phyloP scores from a whole-genome alignment of 2,797 vertebrate species.

The Neomorphus geoffroyi region DNA sequence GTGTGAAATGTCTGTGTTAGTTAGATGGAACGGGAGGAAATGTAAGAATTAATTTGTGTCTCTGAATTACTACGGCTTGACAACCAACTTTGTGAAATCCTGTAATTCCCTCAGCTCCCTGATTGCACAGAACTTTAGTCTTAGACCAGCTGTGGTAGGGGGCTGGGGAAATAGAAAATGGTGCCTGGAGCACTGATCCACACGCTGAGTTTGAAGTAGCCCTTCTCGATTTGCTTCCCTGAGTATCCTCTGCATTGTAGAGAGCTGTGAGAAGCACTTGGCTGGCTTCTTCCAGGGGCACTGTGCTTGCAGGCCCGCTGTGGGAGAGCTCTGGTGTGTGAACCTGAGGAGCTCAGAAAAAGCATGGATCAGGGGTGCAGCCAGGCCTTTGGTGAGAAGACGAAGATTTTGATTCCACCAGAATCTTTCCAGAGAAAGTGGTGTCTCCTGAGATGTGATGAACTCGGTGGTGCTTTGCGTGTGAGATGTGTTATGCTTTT shows the following conservation, averaged over 20 bases:
- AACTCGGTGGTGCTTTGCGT: not conserved
- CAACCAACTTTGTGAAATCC: not conserved
- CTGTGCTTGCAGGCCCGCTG: not conserved
- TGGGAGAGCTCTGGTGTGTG: no score
- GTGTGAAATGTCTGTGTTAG: not conserved
- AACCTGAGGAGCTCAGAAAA: not conserved
- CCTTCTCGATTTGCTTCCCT: not conserved
- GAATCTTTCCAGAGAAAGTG: not conserved
- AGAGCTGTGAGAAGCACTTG: no score
- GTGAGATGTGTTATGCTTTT: not conserved
- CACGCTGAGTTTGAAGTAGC: not conserved
- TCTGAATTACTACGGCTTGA: not conserved
- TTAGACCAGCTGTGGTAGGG: not conserved
- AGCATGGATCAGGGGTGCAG: not conserved
- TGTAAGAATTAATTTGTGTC: not conserved
- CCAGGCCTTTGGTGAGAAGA: not conserved
- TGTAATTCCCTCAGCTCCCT: not conserved
- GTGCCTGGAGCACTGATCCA: not conserved
- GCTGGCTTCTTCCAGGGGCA: not conserved
- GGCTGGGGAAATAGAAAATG: not conserved
- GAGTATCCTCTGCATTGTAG: not conserved
- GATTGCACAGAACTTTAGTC: not conserved
- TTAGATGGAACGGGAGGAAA: not conserved
- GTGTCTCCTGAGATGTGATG: not conserved
- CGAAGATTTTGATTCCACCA: not conserved